Evolutionary conservation across 1,140 invertebrate species (phyloP), one percentile per base, ranked within the genome.

Genomic region (Ostrea edulis): DNA sequence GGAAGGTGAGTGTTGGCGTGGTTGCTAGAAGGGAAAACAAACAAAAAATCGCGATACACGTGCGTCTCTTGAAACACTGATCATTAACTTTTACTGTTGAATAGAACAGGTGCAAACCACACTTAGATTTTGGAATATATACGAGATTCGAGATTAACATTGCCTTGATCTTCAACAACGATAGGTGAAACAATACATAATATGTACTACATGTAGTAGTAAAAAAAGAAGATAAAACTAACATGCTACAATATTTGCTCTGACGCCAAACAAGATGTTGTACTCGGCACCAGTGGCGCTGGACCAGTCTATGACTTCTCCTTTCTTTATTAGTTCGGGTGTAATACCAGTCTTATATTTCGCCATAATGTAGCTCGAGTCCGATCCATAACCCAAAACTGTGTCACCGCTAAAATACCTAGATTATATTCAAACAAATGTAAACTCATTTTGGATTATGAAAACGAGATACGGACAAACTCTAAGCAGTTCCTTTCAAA

Each of bases 361-460:
- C 25, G 29, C 68, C 68, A 77, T 77, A 25, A 77, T 77, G 68
- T 77, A 77, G 22, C 25, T 77, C 2, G 68, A 77, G 11, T 77
- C 68, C 0, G 68, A 14, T 8, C 68, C 68, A 35, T 77, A 35
- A 11, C 68, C 68, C 22, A 77, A 77, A 77, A 77, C 68, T 29
- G 68, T 12, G 17, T 77, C 22, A 0, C 68, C 68, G 68, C 68
- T 77, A 17, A 77, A 77, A 77, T 77, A 77, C 68, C 68, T 77
- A 29, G 0, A 77, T 62, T 44, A 44, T 44, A 44, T 44, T 44
- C 5, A 44, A 44, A 44, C 35, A 44, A 44, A 44, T 5, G 35
- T 44, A 44, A 44, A 44, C 35, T 44, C 35, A 44, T 5, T 1
- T 44, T 44, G 5, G 5, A 44, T 44, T 44, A 44, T 44, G 35